Evolutionary conservation across 2,888 invertebrate genomes (phyloP).

Genomic region (Scaeva pyrastri): DNA sequence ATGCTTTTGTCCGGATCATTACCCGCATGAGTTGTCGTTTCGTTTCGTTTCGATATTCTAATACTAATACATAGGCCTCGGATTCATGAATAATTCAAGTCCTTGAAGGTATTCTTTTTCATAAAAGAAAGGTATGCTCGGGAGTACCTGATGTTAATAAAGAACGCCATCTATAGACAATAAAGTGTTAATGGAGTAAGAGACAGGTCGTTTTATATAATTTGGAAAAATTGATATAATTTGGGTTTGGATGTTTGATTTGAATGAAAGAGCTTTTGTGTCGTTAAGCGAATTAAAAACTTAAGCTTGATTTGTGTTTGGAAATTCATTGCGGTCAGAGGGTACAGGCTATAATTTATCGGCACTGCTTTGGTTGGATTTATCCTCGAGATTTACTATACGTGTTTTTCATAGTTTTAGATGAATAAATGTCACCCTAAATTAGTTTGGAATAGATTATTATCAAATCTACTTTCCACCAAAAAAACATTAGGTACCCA

Average conservation of each 20-base stretch:
- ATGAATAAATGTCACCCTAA: too few relatives aligned
- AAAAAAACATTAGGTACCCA: too few relatives aligned
- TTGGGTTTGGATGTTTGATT: not conserved
- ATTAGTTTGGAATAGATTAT: too few relatives aligned
- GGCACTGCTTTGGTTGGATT: too few relatives aligned
- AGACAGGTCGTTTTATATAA: slow-evolving; percentile 4
- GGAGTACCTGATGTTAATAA: slow-evolving; percentile 20
- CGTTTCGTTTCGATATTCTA: slow-evolving; percentile 22
- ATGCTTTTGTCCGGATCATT: slow-evolving; percentile 40
- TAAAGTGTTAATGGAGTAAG: slow-evolving; percentile 4
- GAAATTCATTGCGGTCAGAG: too few relatives aligned
- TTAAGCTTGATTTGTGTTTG: too few relatives aligned
- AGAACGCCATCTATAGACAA: not conserved
- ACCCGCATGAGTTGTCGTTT: slow-evolving; percentile 28
- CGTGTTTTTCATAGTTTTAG: too few relatives aligned
- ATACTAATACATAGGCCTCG: not conserved
- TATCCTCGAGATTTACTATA: too few relatives aligned
- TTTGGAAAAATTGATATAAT: slow-evolving; percentile 8
- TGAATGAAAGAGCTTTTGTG: not conserved
- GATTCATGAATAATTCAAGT: slow-evolving; percentile 44
- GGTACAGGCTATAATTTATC: too few relatives aligned
- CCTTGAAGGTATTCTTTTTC: not conserved
- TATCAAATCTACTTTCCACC: too few relatives aligned
- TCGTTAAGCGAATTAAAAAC: too few relatives aligned
- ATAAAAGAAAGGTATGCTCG: not conserved